These are phyloP conservation scores for Oscheius sp. DNA, from an alignment of 2,888 invertebrate genomes.

Conservation along the genomic window DNA sequence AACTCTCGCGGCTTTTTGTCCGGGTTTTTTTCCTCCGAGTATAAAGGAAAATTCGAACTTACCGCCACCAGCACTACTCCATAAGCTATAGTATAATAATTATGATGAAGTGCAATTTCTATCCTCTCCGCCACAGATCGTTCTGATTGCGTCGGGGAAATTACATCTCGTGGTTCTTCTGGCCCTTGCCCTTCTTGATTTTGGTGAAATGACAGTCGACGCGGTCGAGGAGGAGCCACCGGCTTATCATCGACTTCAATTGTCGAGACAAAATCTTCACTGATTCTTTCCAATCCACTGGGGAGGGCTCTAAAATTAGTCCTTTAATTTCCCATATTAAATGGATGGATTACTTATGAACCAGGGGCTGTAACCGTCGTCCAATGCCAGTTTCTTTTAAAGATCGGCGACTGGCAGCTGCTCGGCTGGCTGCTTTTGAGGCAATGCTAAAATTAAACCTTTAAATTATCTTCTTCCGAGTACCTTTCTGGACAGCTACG, in stretches of 20 bases:
- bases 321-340: neutral
- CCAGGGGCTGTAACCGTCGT: conserved; percentile 40
- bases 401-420: conserved; percentile 43
- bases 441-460: conserved; percentile 39
- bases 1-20: no score
- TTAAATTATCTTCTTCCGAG: neutral
- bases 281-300: conserved; percentile 24
- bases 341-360: conserved; percentile 20
- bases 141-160: conserved; percentile 8
- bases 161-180: neutral
- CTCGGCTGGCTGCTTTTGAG: conserved; percentile 48
- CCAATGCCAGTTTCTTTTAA: conserved; percentile 47
- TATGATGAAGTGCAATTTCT: conserved; percentile 47
- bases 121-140: conserved; percentile 41
- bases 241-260: conserved; percentile 36
- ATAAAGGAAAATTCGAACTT: conserved; percentile 14
- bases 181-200: neutral
- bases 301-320: conserved; percentile 1
- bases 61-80: conserved; percentile 62
- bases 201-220: conserved; percentile 36
- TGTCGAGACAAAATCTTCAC: conserved; percentile 28
- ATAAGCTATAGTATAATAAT: conserved; percentile 67
- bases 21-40: no score
- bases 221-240: conserved; percentile 47
- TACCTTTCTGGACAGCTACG: conserved; percentile 29